Conservation (phyloP, 2,888 invertebrate genomes). For the Hydrotaea cyrtoneurina region DNA sequence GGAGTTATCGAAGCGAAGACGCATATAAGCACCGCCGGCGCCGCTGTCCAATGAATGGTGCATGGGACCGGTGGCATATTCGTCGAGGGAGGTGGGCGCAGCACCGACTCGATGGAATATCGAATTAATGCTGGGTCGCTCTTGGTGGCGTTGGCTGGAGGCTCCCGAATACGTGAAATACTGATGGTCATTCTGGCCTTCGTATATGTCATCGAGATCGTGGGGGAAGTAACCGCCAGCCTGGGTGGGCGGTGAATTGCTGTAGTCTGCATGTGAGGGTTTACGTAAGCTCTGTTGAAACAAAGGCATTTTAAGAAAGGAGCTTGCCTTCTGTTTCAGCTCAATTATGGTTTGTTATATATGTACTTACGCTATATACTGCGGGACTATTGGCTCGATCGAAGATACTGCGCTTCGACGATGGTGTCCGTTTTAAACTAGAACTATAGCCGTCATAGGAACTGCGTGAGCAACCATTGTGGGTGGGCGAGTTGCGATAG, state of each 20-base stretch:
- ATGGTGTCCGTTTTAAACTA: constrained; percentile 76
- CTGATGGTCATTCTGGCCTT: constrained; percentile 79
- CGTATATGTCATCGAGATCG: constrained; percentile 81
- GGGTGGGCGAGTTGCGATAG: constrained; percentile 76
- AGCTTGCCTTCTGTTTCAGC: background rate
- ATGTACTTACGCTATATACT: constrained; percentile 78
- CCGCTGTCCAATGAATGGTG: constrained; percentile 68
- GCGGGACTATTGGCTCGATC: constrained; percentile 80
- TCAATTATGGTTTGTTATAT: no score
- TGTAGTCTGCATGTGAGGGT: constrained; percentile 73
- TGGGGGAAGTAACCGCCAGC: constrained; percentile 79
- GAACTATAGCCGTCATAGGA: constrained; percentile 76
- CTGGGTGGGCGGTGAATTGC: constrained; percentile 76
- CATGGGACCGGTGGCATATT: constrained; percentile 72
- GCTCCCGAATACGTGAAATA: constrained; percentile 80
- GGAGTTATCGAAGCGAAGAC: constrained; percentile 78
- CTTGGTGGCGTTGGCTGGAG: constrained; percentile 72
- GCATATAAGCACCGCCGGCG: constrained; percentile 63
- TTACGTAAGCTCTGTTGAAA: constrained; percentile 77
- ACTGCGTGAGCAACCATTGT: constrained; percentile 71
- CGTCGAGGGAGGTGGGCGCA: constrained; percentile 77
- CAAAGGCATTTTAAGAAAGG: constrained; percentile 10
- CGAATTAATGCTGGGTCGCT: constrained; percentile 79
- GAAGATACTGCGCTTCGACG: constrained; percentile 76
- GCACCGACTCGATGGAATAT: constrained; percentile 79